Evolutionary conservation across 2,113 vertebrate genomes (phyloP).

Genomic region (Heterochromis multidens): DNA sequence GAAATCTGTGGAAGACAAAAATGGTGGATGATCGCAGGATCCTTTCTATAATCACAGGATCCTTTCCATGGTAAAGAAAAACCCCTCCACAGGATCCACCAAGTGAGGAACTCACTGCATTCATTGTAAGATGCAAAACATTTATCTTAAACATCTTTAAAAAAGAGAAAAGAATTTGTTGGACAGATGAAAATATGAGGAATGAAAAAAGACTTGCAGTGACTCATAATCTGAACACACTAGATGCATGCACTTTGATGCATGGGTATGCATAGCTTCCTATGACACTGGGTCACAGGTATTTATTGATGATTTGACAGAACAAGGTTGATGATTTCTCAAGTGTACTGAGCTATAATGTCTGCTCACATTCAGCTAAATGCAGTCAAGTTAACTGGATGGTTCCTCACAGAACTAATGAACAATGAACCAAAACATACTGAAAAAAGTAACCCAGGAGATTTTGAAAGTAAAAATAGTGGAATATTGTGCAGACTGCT

Average conservation of each 20-base stretch:
- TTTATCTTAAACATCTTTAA: not conserved
- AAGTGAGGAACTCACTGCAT: not conserved
- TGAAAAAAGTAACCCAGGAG: not conserved
- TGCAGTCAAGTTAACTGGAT: not conserved
- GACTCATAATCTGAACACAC: not conserved
- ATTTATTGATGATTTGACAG: not conserved
- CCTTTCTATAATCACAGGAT: no score
- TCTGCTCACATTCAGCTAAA: not conserved
- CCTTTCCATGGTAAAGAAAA: not conserved
- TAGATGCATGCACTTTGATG: not conserved
- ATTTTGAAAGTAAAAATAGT: not conserved
- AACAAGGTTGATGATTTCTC: not conserved
- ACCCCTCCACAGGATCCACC: not conserved
- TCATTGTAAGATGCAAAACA: not conserved
- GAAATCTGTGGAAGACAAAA: not conserved
- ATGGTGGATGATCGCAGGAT: not conserved
- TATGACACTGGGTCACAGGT: not conserved
- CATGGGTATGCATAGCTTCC: not conserved
- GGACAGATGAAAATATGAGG: not conserved
- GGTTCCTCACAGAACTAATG: not conserved
- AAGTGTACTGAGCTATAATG: not conserved
- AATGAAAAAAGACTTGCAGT: not conserved
- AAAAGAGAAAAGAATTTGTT: not conserved
- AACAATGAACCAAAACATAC: not conserved
- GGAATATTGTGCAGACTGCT: not conserved